These are phyloP conservation scores for Mobula birostris DNA, from an alignment of 2,113 vertebrate genomes.

Conservation along the genomic window DNA sequence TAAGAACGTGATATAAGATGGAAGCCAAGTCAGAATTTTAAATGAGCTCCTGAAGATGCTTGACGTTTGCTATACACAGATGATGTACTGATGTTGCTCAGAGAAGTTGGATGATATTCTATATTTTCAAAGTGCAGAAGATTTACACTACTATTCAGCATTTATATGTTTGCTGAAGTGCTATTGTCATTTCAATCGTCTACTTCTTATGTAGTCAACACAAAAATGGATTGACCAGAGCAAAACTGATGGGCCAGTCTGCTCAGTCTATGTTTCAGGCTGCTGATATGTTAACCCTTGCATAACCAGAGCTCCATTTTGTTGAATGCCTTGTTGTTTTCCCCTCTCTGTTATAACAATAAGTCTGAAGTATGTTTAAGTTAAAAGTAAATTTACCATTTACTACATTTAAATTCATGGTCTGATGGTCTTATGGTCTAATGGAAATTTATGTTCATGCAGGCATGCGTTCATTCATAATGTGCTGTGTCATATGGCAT, in stretches of 20 bases:
- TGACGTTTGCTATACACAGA: not conserved
- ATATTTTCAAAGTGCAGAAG: not conserved
- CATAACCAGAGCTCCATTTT: not conserved
- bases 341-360: not conserved
- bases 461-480: no score
- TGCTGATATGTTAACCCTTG: not conserved
- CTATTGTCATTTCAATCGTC: not conserved
- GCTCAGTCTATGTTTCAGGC: not conserved
- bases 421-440: no score
- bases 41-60: not conserved
- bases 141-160: not conserved
- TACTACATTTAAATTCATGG: no score
- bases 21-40: not conserved
- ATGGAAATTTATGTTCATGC: no score
- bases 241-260: not conserved
- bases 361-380: not conserved
- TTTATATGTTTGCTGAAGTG: not conserved
- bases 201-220: not conserved
- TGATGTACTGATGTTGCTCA: not conserved
- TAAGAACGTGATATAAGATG: not conserved
- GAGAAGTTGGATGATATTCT: not conserved
- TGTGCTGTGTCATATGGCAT: no score
- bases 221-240: not conserved
- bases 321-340: not conserved
- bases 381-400: no score